phyloP scores from a whole-genome alignment of 2,797 vertebrate species.

The Odontamblyopus rebecca region DNA sequence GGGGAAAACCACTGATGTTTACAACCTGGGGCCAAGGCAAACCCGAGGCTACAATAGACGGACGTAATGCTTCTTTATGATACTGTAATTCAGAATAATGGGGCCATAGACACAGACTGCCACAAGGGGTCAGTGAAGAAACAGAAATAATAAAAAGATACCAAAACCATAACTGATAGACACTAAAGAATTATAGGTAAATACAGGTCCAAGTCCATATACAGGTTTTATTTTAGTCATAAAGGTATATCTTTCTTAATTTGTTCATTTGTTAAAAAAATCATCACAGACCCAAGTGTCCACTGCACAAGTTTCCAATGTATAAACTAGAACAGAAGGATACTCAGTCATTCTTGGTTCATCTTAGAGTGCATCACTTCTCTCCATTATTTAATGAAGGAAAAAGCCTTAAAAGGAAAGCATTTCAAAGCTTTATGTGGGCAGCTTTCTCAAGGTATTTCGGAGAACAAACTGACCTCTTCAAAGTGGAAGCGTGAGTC shows the following conservation, averaged over 20 bases:
- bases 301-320: neutral
- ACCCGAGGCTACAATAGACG: neutral
- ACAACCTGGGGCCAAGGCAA: neutral
- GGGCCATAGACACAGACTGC: neutral
- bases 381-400: neutral
- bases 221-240: neutral
- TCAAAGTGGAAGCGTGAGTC: constrained; percentile 90
- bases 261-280: neutral
- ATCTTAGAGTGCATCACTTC: neutral
- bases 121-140: constrained; percentile 3
- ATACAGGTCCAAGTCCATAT: neutral
- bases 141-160: neutral
- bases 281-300: neutral
- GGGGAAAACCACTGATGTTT: constrained; percentile 12
- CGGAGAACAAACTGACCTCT: constrained; percentile 72
- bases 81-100: neutral
- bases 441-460: neutral
- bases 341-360: no score
- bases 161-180: neutral
- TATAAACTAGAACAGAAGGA: no score
- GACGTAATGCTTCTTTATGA: neutral
- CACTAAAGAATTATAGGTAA: neutral
- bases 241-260: neutral
- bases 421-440: neutral
- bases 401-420: no score